Percentiles rank a stretch among this genome's conserved stretches.
These are phyloP conservation scores for Phalacrocorax carbo DNA, from an alignment of 2,113 vertebrate species.

Conservation along the genomic window DNA sequence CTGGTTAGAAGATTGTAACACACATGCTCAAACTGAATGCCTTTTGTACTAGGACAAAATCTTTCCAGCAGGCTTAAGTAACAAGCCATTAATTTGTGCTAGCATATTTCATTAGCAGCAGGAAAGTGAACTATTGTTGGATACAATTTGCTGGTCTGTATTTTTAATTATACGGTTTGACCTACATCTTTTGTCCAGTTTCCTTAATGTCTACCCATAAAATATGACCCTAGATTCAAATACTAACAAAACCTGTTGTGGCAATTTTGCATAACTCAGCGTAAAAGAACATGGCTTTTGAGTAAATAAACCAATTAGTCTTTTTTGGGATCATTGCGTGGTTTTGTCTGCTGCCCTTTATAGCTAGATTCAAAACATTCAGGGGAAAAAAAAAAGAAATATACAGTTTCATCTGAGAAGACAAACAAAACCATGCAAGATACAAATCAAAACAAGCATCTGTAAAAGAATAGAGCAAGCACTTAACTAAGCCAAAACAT, in stretches of 20 bases:
- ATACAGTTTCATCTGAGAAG: slow-evolving; percentile 6
- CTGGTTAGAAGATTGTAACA: background rate
- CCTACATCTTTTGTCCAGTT: background rate
- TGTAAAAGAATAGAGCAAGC: slow-evolving; percentile 3
- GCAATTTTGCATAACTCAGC: background rate
- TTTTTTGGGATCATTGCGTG: background rate
- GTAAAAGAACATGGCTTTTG: background rate
- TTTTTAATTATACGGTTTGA: slow-evolving; percentile 35
- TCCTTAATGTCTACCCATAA: background rate
- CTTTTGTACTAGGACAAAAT: slow-evolving; percentile 3
- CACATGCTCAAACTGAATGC: background rate
- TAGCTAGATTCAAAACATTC: background rate
- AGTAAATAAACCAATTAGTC: slow-evolving; percentile 10
- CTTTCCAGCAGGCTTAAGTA: slow-evolving; percentile 31
- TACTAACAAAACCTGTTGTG: background rate
- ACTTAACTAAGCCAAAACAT: slow-evolving; percentile 36
- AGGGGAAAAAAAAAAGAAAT: background rate
- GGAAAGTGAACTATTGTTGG: slow-evolving; percentile 7
- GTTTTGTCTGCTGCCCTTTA: background rate
- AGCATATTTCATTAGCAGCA: slow-evolving; percentile 17
- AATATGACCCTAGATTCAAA: background rate
- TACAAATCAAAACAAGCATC: slow-evolving; percentile 30
- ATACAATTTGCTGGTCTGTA: slow-evolving; percentile 15
- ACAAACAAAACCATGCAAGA: background rate
- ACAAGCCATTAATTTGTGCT: slow-evolving; percentile 10